These are phyloP conservation scores for Epinotia brunnichana DNA, from an alignment of 2,888 invertebrate genomes.

Conservation along the genomic window DNA sequence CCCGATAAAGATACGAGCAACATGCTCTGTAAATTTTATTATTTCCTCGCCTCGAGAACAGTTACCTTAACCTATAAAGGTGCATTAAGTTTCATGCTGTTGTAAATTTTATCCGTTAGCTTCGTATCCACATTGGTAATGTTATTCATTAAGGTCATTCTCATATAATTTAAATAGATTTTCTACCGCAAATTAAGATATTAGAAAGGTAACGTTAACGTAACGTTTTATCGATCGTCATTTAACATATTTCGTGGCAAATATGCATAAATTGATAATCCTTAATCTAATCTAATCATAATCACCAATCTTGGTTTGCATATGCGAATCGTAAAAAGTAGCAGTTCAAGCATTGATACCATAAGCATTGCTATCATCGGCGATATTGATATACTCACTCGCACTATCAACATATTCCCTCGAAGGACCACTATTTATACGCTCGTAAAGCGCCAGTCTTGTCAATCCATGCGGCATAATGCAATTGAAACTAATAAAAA, in stretches of 20 bases:
- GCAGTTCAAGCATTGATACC: constrained; percentile 1
- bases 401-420: constrained; percentile 14
- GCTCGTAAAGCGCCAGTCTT: constrained; percentile 31
- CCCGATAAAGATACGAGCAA: constrained; percentile 26
- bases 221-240: not conserved
- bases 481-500: constrained; percentile 74
- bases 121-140: constrained; percentile 3
- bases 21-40: constrained; percentile 19
- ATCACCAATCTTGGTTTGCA: not conserved
- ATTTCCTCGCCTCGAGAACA: constrained; percentile 17
- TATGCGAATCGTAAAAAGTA: constrained; percentile 4
- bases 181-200: not conserved
- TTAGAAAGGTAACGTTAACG: not conserved
- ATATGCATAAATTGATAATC: constrained; percentile 2
- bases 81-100: constrained; percentile 7
- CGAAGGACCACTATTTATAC: constrained; percentile 27
- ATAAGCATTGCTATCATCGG: constrained; percentile 9
- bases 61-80: constrained; percentile 33
- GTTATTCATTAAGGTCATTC: not conserved
- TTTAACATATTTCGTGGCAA: not conserved
- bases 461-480: constrained; percentile 52
- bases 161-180: not conserved
- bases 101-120: constrained; percentile 9
- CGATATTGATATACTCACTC: constrained; percentile 1
- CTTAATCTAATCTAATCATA: not conserved